Evolutionary conservation across 30 jellyfish, hydroid and myxozoan genomes (phyloP).

Genomic region (Aurelia sp.): DNA sequence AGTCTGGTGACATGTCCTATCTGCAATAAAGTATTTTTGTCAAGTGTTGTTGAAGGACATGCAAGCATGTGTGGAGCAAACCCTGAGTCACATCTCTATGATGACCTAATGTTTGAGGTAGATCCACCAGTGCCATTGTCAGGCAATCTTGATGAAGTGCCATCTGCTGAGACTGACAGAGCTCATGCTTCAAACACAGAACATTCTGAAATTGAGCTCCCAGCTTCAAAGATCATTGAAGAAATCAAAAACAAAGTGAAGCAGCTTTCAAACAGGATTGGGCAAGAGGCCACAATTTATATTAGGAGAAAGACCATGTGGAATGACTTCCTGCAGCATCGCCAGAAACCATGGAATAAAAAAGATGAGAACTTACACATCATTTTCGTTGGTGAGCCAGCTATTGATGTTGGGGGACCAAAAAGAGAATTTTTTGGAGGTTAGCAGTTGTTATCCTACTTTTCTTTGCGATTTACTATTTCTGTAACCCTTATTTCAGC

Average conservation of each 20-base stretch:
- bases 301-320: neutral
- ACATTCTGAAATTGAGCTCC: too few relatives aligned
- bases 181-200: too few relatives aligned
- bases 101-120: neutral
- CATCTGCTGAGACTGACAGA: neutral
- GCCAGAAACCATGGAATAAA: neutral
- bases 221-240: too few relatives aligned
- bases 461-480: too few relatives aligned
- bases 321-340: neutral
- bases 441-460: neutral
- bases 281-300: neutral
- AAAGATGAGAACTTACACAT: neutral
- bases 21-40: constrained; percentile 13
- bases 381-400: neutral
- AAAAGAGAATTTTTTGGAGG: neutral
- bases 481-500: too few relatives aligned
- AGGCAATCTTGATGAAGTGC: too few relatives aligned
- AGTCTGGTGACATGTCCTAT: constrained; percentile 10
- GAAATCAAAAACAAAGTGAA: neutral
- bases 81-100: neutral
- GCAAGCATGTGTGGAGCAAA: neutral
- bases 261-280: neutral
- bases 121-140: neutral
- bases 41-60: constrained; percentile 8
- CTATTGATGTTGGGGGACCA: neutral